Evolutionary conservation across 2,797 vertebrate species (phyloP), one percentile per base, ranked within the genome.

Genomic region (Acanthiza pusilla): DNA sequence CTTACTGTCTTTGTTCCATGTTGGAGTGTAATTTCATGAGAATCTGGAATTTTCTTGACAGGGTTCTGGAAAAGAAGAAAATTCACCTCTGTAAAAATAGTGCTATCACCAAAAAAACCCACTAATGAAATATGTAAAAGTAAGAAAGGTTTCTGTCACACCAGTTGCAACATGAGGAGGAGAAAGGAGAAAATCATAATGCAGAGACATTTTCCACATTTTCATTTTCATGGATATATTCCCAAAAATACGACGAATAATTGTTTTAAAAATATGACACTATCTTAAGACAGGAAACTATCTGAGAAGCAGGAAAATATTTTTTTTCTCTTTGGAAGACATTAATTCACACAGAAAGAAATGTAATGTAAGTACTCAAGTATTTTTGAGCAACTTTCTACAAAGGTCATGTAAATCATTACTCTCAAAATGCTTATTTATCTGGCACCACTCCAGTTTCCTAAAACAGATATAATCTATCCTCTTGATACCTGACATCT

Each of bases 1-100:
- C 99, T 99, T 98, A 99, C 99, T 19, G 98, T 99, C 97, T 99
- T 99, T 50, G 97, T 98, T 96, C 99, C 99, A 30, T 99, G 99
- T 79, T 98, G 98, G 55, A 99, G 97, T 3, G 98, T 99, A 96
- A 99, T 99, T 96, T 99, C 99, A 97, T 99, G 99, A 15, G 99
- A 98, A 95, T 99, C 99, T 83, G 99, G 99, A 97, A 99, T 99
- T 98, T 97, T 99, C 97, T 98, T 99, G 58, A 99, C 97, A 78
- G 99, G 99, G 93, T 98, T 98, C 99, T 99, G 95, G 30, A 91
- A 83, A 72, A 73, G 95, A 91, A 62, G 25, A 86, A 57, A 82
- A 88, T 65, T 7, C 13, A 82, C 8, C 11, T 91, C 21, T 36
- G 21, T 79, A 30, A 70, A 51, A 58, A 70, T 0, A 62, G 3